phyloP scores from a whole-genome alignment of 2,797 vertebrate species.

The Serranus cabrilla region DNA sequence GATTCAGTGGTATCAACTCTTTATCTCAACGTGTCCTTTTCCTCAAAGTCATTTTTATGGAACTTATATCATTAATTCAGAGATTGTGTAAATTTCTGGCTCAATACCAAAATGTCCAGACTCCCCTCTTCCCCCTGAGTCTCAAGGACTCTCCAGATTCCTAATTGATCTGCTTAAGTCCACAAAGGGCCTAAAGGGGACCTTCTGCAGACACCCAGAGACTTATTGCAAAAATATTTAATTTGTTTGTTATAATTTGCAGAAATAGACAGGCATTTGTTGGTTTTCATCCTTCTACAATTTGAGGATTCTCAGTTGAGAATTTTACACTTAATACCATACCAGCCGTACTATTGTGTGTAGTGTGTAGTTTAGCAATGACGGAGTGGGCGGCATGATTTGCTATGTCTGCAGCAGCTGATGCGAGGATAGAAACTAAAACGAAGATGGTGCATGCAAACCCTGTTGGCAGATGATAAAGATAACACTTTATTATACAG shows the following conservation, averaged over 20 bases:
- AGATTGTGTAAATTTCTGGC: neutral
- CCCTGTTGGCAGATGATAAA: too few species aligned
- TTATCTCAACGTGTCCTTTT: neutral
- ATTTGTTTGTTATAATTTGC: neutral
- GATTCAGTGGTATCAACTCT: neutral
- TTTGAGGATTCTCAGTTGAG: neutral
- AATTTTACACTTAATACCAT: neutral
- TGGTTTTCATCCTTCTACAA: neutral
- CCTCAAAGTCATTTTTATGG: neutral
- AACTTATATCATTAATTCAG: neutral
- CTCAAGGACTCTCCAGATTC: neutral
- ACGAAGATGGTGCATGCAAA: too few species aligned
- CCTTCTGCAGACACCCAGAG: neutral
- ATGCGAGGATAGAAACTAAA: too few species aligned
- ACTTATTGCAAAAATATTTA: neutral
- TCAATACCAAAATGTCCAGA: neutral
- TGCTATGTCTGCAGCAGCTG: too few species aligned
- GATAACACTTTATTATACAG: too few species aligned
- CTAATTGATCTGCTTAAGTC: neutral
- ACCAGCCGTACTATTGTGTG: too few species aligned
- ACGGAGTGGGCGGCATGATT: too few species aligned
- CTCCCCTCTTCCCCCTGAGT: neutral
- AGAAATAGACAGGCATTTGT: neutral
- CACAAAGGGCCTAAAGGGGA: neutral
- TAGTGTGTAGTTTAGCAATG: too few species aligned